Evolutionary conservation across 2,888 invertebrate genomes (phyloP), one percentile per base, ranked within the genome.

Genomic region (Volucella inanis): DNA sequence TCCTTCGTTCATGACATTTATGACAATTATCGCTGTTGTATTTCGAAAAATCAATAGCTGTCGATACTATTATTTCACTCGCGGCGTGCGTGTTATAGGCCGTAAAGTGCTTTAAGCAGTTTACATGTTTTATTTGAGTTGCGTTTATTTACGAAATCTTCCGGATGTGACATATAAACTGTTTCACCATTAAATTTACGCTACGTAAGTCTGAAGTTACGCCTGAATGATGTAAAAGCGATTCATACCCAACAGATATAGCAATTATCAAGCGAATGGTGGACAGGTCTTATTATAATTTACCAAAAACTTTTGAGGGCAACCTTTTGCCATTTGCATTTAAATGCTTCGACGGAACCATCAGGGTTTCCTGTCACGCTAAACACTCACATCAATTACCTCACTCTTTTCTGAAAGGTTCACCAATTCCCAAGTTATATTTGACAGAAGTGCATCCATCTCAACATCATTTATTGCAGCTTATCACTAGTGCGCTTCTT

Each of bases 131-230:
- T 22, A 22, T 22, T 22, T 22, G 45, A 31, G 10, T 45, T 11
- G n/a, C 22, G 15, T 15, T 3, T 10, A 18, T 54, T n/a, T 43
- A 67, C 18, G 38, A 68, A 68, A 3, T 31, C 55, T 18, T 55
- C 55, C 2, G 68, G 55, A 45, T 68, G 68, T 9, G 31, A 11
- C 57, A 70, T 70, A n/a, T 22, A 57, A 70, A 70, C 47, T 15
- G 41, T 39, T 12, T 70, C 49, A 15, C 57, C 70, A n/a, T 47
- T 70, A 0, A 57, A 49, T 18, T 47, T n/a, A n/a, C n/a, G n/a
- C n/a, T n/a, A n/a, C n/a, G n/a, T n/a, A n/a, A 70, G n/a, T 31
- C 70, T 52, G 57, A 57, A 6, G 57, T 70, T 10, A 70, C 65
- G 15, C 55, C 55, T 41, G 54, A 43, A 11, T 75, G 74, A 47